Percentiles rank a stretch among this genome's conserved stretches.
Evolutionary conservation across 2,113 vertebrate species (phyloP).

Genomic region (Pogonocichla stellata): DNA sequence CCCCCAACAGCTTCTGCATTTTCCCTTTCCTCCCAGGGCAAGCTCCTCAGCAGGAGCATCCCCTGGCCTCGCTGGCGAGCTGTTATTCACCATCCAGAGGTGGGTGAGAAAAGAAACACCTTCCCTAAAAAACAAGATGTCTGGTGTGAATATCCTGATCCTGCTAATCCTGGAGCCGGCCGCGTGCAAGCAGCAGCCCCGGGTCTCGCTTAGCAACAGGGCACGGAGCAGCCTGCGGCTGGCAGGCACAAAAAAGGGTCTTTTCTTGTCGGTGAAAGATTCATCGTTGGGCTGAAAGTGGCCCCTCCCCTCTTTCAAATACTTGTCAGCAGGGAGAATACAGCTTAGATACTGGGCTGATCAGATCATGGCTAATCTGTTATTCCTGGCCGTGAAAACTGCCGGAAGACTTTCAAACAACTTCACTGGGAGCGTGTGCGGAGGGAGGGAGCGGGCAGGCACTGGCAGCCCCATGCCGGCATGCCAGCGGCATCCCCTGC

Average conservation of each 20-base stretch:
- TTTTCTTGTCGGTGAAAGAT: slow-evolving; percentile 78
- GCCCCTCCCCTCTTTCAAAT: slow-evolving; percentile 77
- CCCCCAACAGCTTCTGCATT: background rate
- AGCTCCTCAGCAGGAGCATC: slow-evolving; percentile 16
- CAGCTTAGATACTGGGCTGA: slow-evolving; percentile 79
- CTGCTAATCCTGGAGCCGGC: slow-evolving; percentile 52
- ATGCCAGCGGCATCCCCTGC: background rate
- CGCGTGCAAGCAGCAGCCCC: slow-evolving; percentile 61
- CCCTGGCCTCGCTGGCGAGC: background rate
- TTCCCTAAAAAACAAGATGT: slow-evolving; percentile 56
- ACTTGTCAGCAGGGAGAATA: slow-evolving; percentile 81
- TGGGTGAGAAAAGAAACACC: slow-evolving; percentile 6
- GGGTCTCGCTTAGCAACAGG: slow-evolving; percentile 79
- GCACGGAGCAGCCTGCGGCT: slow-evolving; percentile 61
- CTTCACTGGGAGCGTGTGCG: slow-evolving; percentile 75
- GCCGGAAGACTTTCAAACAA: slow-evolving; percentile 86
- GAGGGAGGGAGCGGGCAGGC: slow-evolving; percentile 1
- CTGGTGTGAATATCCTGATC: slow-evolving; percentile 69
- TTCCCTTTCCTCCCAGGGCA: slow-evolving; percentile 18
- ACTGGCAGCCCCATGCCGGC: background rate
- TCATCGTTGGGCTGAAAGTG: slow-evolving; percentile 80
- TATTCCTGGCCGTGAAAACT: slow-evolving; percentile 85
- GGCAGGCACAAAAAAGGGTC: slow-evolving; percentile 71
- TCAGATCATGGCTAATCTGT: slow-evolving; percentile 91
- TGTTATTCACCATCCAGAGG: slow-evolving; percentile 73